phyloP scores from a whole-genome alignment of 2,888 invertebrate species.

The Nomada ruficornis region DNA sequence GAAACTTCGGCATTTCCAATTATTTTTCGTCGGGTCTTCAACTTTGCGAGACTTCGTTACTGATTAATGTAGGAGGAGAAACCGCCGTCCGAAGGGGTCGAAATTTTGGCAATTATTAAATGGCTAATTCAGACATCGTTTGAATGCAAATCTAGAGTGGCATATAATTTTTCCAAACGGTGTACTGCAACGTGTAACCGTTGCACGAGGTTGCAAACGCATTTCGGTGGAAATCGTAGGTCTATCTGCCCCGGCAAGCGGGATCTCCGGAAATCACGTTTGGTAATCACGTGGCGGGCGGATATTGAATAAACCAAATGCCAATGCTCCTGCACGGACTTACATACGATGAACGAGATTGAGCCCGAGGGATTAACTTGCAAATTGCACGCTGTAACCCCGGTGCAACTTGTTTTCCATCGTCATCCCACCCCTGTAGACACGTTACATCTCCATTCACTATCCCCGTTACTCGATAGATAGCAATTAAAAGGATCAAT shows the following conservation, averaged over 20 bases:
- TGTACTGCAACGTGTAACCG: background rate
- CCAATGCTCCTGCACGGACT: background rate
- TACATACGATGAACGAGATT: slow-evolving; percentile 38
- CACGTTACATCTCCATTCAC: too few relatives aligned
- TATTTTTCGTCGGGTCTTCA: background rate
- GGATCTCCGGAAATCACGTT: slow-evolving; percentile 79
- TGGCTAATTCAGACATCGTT: too few relatives aligned
- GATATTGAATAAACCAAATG: slow-evolving; percentile 75
- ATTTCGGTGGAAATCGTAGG: slow-evolving; percentile 46
- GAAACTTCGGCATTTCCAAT: background rate
- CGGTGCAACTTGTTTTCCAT: background rate
- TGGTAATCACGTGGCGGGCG: slow-evolving; percentile 76
- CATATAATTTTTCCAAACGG: too few relatives aligned
- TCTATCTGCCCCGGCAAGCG: slow-evolving; percentile 42
- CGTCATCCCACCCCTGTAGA: background rate
- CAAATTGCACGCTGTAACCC: slow-evolving; percentile 27
- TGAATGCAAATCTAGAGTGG: too few relatives aligned
- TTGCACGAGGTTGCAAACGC: background rate
- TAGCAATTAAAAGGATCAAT: too few relatives aligned
- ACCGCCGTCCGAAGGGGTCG: too few relatives aligned
- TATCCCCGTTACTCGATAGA: too few relatives aligned
- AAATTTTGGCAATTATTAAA: too few relatives aligned
- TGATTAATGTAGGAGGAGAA: too few relatives aligned
- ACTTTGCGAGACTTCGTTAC: too few relatives aligned
- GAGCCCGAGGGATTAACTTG: slow-evolving; percentile 37